A percentile compares a stretch with the other conserved stretches of the same genome.
These are phyloP conservation scores for Phrynocephalus forsythii DNA, from an alignment of 2,797 vertebrate species.

Conservation along the genomic window DNA sequence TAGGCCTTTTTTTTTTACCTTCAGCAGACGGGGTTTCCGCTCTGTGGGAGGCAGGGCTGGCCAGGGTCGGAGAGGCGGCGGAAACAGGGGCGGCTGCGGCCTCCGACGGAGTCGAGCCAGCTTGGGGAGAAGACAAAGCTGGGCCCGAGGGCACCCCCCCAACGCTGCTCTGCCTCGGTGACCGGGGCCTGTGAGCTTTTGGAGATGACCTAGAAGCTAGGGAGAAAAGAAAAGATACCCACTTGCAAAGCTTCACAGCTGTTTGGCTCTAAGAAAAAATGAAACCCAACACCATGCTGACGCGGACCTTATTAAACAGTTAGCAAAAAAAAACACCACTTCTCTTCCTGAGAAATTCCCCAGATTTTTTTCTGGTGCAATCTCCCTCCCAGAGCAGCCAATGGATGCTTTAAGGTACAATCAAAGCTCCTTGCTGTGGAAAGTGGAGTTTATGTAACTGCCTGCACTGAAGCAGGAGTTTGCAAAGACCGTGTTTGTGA, in stretches of 20 bases:
- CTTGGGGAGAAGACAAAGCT: conserved; percentile 88
- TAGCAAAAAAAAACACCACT: conserved; percentile 36
- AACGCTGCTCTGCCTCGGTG: conserved; percentile 90
- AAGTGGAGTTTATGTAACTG: not conserved
- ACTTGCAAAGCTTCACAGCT: not conserved
- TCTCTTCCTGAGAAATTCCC: conserved; percentile 57
- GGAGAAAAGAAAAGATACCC: conserved; percentile 64
- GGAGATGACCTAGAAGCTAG: conserved; percentile 82
- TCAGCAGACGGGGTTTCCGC: conserved; percentile 88
- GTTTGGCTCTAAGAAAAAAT: no score
- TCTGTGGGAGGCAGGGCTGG: conserved; percentile 90
- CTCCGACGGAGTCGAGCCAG: conserved; percentile 88
- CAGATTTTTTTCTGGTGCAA: conserved; percentile 25
- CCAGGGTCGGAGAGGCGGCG: conserved; percentile 89
- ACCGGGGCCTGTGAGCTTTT: conserved; percentile 94
- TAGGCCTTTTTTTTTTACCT: conserved; percentile 74
- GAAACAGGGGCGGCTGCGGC: conserved; percentile 84
- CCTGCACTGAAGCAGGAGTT: not conserved
- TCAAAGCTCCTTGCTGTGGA: not conserved
- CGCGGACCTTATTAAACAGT: not conserved
- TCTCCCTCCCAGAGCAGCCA: conserved; percentile 13
- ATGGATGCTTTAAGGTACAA: not conserved
- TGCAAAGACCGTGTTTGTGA: not conserved
- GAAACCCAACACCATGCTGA: not conserved
- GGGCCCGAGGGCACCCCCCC: conserved; percentile 84